phyloP scores from a whole-genome alignment of 2,113 vertebrate species.

The Chrysochloris asiatica region DNA sequence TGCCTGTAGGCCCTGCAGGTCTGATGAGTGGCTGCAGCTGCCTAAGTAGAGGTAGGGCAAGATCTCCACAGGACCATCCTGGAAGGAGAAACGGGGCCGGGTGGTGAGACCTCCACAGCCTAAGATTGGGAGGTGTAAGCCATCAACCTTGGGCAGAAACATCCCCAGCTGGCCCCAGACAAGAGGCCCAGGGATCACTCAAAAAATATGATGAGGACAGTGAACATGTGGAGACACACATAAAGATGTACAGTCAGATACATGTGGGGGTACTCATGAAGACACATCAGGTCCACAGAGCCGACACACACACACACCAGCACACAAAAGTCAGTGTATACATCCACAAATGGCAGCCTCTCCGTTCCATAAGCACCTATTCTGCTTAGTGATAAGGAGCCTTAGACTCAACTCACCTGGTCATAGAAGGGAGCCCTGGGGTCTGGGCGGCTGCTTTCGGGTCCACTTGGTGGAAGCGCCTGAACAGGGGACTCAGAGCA shows the following conservation, averaged over 20 bases:
- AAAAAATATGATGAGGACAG: background rate
- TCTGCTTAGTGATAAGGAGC: background rate
- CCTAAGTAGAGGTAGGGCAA: constrained; percentile 91
- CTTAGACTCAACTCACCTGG: constrained; percentile 81
- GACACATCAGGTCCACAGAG: background rate
- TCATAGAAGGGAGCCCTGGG: constrained; percentile 86
- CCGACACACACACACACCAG: background rate
- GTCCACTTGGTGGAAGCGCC: background rate
- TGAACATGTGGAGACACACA: background rate
- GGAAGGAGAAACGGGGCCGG: background rate
- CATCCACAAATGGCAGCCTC: background rate
- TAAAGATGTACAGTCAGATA: background rate
- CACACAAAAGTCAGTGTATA: background rate
- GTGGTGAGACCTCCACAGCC: background rate
- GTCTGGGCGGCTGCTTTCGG: constrained; percentile 67
- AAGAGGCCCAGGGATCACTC: background rate
- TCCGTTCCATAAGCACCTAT: background rate
- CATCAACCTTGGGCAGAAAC: background rate
- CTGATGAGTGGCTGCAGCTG: constrained; percentile 89
- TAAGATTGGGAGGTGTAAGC: too few species aligned
- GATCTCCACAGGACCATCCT: constrained; percentile 92
- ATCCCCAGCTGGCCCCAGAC: background rate
- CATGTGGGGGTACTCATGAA: background rate
- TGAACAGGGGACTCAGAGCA: constrained; percentile 80
- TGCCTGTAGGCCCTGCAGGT: constrained; percentile 85